Percentiles rank a stretch among this genome's conserved stretches.
phyloP scores from a whole-genome alignment of 2,113 vertebrate genomes.

The Origma solitaria region DNA sequence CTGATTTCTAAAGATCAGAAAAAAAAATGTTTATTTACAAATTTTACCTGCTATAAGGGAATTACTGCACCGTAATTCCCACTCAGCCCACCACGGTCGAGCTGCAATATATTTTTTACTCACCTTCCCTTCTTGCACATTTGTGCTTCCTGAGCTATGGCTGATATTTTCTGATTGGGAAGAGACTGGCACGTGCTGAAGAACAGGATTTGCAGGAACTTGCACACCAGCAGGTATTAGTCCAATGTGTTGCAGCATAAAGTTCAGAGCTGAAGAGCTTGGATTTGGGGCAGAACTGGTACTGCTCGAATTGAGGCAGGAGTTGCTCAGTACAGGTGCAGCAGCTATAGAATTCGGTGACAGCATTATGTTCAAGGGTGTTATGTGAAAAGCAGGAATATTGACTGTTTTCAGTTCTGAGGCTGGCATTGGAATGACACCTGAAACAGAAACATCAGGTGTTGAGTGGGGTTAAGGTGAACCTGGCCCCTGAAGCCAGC shows the following conservation, averaged over 20 bases:
- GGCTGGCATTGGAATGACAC: slow-evolving; percentile 74
- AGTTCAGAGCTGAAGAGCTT: slow-evolving; percentile 86
- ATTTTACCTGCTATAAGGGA: slow-evolving; percentile 70
- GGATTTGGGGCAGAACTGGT: slow-evolving; percentile 67
- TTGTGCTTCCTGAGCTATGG: slow-evolving; percentile 39
- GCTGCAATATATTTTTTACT: slow-evolving; percentile 65
- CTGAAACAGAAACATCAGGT: slow-evolving; percentile 62
- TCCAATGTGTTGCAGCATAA: slow-evolving; percentile 89
- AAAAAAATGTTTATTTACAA: neutral
- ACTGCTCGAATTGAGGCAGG: slow-evolving; percentile 53
- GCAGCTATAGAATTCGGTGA: slow-evolving; percentile 71
- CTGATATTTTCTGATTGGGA: slow-evolving; percentile 58
- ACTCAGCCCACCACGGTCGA: slow-evolving; percentile 9
- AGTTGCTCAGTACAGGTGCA: slow-evolving; percentile 61
- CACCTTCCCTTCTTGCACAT: slow-evolving; percentile 72
- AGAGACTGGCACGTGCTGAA: slow-evolving; percentile 36
- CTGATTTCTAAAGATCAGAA: neutral
- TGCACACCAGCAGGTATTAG: slow-evolving; percentile 76
- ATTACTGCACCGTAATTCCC: slow-evolving; percentile 63
- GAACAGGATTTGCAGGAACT: slow-evolving; percentile 41
- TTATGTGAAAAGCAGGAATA: slow-evolving; percentile 73
- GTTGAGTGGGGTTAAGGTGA: neutral
- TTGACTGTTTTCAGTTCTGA: slow-evolving; percentile 83
- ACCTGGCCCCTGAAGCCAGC: neutral
- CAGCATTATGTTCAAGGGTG: slow-evolving; percentile 75